Evolutionary conservation across 2,888 invertebrate genomes (phyloP).

Genomic region (Acleris literana): DNA sequence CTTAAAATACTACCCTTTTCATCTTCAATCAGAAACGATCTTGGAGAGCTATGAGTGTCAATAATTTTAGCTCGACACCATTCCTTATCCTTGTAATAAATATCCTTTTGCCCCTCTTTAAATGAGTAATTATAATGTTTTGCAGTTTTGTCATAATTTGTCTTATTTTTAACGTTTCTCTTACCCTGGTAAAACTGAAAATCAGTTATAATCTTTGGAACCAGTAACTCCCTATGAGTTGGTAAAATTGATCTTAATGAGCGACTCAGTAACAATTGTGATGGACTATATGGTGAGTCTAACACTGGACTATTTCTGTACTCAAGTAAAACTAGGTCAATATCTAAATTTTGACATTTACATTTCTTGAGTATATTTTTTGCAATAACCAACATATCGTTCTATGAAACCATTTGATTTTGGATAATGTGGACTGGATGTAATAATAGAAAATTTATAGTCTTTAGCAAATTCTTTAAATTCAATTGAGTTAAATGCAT

Average conservation of each 20-base stretch:
- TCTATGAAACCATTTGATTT: slow-evolving; percentile 10
- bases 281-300: slow-evolving; percentile 10
- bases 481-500: slow-evolving; percentile 24
- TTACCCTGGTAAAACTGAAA: slow-evolving; percentile 2
- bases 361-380: slow-evolving; percentile 10
- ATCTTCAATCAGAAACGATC: slow-evolving; percentile 6
- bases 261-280: slow-evolving; percentile 6
- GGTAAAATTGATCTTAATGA: slow-evolving; percentile 5
- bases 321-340: slow-evolving; percentile 4
- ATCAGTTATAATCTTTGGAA: slow-evolving; percentile 11
- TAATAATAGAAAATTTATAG: slow-evolving; percentile 7
- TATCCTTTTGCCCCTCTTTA: slow-evolving; percentile 6
- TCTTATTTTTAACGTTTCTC: slow-evolving; percentile 14
- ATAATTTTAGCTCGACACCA: slow-evolving; percentile 7
- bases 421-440: slow-evolving; percentile 1
- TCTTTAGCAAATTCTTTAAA: slow-evolving; percentile 16
- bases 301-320: slow-evolving; percentile 15
- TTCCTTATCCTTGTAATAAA: slow-evolving; percentile 6
- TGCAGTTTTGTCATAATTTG: slow-evolving; percentile 16
- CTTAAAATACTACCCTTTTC: slow-evolving; percentile 9
- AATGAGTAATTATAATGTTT: slow-evolving; percentile 3
- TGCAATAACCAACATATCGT: background rate
- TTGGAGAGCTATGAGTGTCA: slow-evolving; percentile 4
- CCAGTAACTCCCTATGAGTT: slow-evolving; percentile 5
- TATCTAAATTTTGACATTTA: slow-evolving; percentile 1